Evolutionary conservation across 2,888 invertebrate species (phyloP).

Genomic region (Thysanoteuthis rhombus): DNA sequence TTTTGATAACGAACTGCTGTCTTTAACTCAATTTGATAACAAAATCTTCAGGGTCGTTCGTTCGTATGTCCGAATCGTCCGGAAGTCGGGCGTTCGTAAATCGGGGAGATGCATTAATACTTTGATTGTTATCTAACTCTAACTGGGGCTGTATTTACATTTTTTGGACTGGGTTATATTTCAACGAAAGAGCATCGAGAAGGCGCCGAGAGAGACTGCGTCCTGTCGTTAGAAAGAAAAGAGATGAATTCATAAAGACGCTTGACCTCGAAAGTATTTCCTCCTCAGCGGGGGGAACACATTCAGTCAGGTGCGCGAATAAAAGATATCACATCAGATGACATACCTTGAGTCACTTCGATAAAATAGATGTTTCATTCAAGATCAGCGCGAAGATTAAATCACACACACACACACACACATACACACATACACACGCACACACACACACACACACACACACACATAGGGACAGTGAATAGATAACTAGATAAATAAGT

Average conservation of each 20-base stretch:
- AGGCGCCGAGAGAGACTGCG: not conserved
- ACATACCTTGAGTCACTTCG: not conserved
- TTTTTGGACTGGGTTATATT: not conserved
- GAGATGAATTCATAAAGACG: not conserved
- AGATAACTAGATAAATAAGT: too few relatives aligned
- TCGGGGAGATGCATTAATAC: too few relatives aligned
- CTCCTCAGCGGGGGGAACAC: not conserved
- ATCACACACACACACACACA: too few relatives aligned
- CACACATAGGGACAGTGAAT: too few relatives aligned
- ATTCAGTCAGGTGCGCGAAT: not conserved
- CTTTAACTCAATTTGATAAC: too few relatives aligned
- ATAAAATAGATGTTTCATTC: not conserved
- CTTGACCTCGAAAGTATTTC: not conserved
- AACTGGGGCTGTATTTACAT: not conserved
- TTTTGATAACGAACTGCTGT: too few relatives aligned
- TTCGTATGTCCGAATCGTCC: too few relatives aligned
- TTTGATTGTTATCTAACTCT: too few relatives aligned
- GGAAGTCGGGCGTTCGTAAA: too few relatives aligned
- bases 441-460: too few relatives aligned
- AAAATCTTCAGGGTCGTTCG: too few relatives aligned
- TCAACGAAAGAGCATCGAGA: not conserved
- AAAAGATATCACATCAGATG: not conserved
- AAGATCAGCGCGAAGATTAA: not conserved
- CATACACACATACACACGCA: too few relatives aligned
- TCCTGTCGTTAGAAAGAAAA: not conserved